Evolutionary conservation across 2,113 vertebrate species (phyloP).

Genomic region (Chloropsis hardwickii): DNA sequence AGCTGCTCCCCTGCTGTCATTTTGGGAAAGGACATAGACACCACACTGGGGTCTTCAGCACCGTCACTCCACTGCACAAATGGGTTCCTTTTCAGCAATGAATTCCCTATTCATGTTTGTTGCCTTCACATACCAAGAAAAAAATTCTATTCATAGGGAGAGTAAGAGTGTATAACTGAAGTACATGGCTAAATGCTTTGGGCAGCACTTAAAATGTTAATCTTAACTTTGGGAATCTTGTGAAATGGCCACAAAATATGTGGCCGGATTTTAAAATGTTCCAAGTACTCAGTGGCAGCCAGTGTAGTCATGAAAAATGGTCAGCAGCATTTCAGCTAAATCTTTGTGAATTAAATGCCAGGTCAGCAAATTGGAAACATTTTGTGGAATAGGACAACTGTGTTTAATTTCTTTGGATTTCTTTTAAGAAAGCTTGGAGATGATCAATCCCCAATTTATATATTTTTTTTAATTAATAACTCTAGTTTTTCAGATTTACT

Average conservation of each 20-base stretch:
- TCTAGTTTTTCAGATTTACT: neutral
- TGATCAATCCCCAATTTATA: neutral
- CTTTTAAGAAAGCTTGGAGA: neutral
- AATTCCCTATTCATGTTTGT: neutral
- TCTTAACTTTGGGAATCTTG: neutral
- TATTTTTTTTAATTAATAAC: neutral
- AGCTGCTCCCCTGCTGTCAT: neutral
- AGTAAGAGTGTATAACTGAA: neutral
- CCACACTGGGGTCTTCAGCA: neutral
- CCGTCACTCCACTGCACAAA: neutral
- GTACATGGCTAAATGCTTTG: neutral
- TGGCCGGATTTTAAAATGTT: neutral
- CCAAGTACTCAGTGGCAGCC: neutral
- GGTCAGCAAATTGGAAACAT: conserved; percentile 14
- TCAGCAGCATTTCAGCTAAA: conserved; percentile 1
- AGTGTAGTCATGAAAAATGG: neutral
- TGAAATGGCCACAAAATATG: conserved; percentile 23
- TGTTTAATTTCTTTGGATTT: neutral
- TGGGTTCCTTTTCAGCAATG: neutral
- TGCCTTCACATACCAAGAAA: neutral
- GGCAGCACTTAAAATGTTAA: neutral
- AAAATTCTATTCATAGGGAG: neutral
- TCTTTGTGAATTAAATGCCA: neutral
- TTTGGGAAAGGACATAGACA: neutral
- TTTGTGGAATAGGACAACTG: neutral